These are phyloP conservation scores for Acronicta leporina DNA, from an alignment of 2,888 invertebrate genomes.

Conservation along the genomic window DNA sequence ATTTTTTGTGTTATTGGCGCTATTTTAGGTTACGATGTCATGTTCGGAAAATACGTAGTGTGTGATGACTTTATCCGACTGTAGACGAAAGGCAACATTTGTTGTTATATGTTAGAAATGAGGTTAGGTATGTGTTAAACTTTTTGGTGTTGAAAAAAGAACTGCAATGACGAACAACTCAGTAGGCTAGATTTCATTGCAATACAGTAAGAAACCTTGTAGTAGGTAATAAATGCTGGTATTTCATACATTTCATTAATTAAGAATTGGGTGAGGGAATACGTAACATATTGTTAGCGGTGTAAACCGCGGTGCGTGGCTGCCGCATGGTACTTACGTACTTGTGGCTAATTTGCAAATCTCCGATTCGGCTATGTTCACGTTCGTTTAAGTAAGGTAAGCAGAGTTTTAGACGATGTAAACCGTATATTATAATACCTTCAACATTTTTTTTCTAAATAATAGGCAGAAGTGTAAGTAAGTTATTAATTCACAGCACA, in stretches of 20 bases:
- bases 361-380: slow-evolving; percentile 11
- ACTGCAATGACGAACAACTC: neutral
- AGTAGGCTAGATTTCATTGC: slow-evolving; percentile 1
- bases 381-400: neutral
- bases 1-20: slow-evolving; percentile 69
- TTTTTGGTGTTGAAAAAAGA: neutral
- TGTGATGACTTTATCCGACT: slow-evolving; percentile 53
- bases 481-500: too few species aligned
- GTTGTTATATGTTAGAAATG: neutral
- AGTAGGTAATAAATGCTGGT: slow-evolving; percentile 7
- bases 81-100: slow-evolving; percentile 26
- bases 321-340: slow-evolving; percentile 3
- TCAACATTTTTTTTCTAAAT: neutral
- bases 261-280: slow-evolving; percentile 20
- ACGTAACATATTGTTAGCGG: slow-evolving; percentile 11
- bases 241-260: slow-evolving; percentile 37
- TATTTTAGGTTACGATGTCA: slow-evolving; percentile 66
- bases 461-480: neutral
- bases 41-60: slow-evolving; percentile 53
- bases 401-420: neutral
- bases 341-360: slow-evolving; percentile 41
- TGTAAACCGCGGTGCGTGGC: slow-evolving; percentile 14
- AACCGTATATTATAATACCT: too few species aligned
- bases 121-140: neutral
- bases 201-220: slow-evolving; percentile 31